Base-by-base conservation (phyloP, 1,140 invertebrate genomes). In the Zaprionus vittiger region DNA sequence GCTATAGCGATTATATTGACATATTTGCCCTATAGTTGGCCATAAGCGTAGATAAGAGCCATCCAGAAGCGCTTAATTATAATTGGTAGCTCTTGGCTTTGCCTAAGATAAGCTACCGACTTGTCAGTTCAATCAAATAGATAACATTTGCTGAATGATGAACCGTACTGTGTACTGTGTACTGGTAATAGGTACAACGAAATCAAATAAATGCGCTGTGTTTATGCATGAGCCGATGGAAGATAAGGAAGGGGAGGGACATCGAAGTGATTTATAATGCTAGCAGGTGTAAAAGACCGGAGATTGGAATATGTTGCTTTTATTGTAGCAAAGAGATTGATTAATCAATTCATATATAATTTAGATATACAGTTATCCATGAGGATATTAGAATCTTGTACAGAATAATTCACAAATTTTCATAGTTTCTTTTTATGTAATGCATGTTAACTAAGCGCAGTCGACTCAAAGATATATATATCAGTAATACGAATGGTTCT, bases 41-140 rank as follows among this genome's bases (percentile, higher is more conserved):
- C 47, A 52, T 73, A 67, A 80, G 68, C 69, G 61, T 17, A 49
- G 78, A 80, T 80, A 80, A 63, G 64, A 24, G 47, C 5, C 20
- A 24, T 12, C 20, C 77, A 71, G 66, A 38, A 86, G 76, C 54
- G 63, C 55, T 64, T 89, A 87, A 89, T 87, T 89, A 83, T 87
- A 83, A 87, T 87, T 87, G 71, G 81, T 70, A 73, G 81, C 82
- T 73, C 80, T 80, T 71, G 44, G 65, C 20, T 65, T 47, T 73
- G 20, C n/a, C 15, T 7, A 22, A 28, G 80, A 86, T 86, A 86
- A 86, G 56, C 59, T 37, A 26, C 14, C 44, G 37, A 65, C 2
- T 61, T 38, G 62, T 77, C 49, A 41, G 54, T 41, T 64, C 41
- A 71, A 63, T 59, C 28, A 52, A 64, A 47, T 12, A 71, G 73